Percentiles rank a stretch among this genome's conserved stretches.
These are phyloP conservation scores for Acromyrmex echinatior DNA, from an alignment of 1,140 invertebrate genomes.

Conservation along the genomic window DNA sequence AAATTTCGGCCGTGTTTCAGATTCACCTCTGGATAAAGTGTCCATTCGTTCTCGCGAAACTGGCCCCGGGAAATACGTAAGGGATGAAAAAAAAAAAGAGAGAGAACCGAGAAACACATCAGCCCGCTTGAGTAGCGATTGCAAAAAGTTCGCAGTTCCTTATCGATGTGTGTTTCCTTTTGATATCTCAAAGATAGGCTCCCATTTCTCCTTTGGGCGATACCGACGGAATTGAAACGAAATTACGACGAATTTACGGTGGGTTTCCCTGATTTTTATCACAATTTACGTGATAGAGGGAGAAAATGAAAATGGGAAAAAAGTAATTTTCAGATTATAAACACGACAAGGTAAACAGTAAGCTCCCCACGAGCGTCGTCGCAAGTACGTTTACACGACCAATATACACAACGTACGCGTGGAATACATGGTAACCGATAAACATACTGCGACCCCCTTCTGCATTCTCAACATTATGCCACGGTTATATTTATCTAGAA, in stretches of 20 bases:
- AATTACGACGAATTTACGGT: slow-evolving; percentile 58
- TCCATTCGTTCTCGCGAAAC: slow-evolving; percentile 77
- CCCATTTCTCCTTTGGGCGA: slow-evolving; percentile 43
- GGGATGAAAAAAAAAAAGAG: slow-evolving; percentile 2
- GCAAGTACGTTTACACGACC: slow-evolving; percentile 5
- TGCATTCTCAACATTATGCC: slow-evolving; percentile 14
- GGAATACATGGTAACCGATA: slow-evolving; percentile 8
- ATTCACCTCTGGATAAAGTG: slow-evolving; percentile 77
- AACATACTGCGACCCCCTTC: slow-evolving; percentile 7
- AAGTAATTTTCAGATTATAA: slow-evolving; percentile 69
- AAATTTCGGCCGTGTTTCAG: slow-evolving; percentile 72
- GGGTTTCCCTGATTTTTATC: slow-evolving; percentile 76
- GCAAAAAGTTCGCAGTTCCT: slow-evolving; percentile 54
- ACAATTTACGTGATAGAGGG: slow-evolving; percentile 70
- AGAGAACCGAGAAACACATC: slow-evolving; percentile 49
- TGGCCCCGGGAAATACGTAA: slow-evolving; percentile 68
- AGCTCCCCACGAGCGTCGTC: neutral
- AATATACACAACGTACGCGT: neutral
- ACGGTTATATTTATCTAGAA: slow-evolving; percentile 43
- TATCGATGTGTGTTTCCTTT: slow-evolving; percentile 71
- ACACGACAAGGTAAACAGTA: slow-evolving; percentile 10
- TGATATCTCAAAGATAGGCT: slow-evolving; percentile 68
- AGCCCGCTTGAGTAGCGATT: slow-evolving; percentile 62
- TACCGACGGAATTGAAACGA: slow-evolving; percentile 39
- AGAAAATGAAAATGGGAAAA: slow-evolving; percentile 63